Base-by-base conservation (phyloP, 2,797 vertebrate genomes). In the Sebastes glaucus region DNA sequence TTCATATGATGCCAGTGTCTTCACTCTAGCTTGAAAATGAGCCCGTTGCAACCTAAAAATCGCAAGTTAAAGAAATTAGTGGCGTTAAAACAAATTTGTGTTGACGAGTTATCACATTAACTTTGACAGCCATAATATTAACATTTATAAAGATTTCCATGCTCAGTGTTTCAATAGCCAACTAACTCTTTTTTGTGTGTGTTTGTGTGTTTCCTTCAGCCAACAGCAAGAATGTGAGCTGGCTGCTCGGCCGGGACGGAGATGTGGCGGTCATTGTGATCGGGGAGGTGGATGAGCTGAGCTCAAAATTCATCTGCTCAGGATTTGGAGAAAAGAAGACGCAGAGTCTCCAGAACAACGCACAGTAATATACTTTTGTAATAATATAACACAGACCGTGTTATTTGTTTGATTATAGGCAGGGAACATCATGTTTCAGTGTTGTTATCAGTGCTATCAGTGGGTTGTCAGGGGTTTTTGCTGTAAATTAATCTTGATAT, bases 201-300 rank as follows among this genome's bases (percentile, higher is more conserved):
- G 42, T 42, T 16, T 42, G 38, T n/a, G 22, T 85, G 23, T 74
- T 71, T 77, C 80, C 64, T 74, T n/a, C 91, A 96, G 96, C 92
- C 62, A 93, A 93, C 72, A 82, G 92, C 74, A 96, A 96, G 86
- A 94, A 49, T 46, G 96, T 96, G 60, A 96, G 89, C 87, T 96
- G 96, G 96, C 88, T 95, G 70, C 92, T 94, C 3, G 95, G 95
- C 20, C 90, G 93, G 3, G 96, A 96, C 25, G 96, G 96, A 81
- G 96, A 96, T 10, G 94, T 96, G 55, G 93, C 95, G 1, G 95
- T 96, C 74, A 60, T 92, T 25, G 90, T 95, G 65, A 96, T 96
- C 6, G 95, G 94, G 27, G 96, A 96, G 82, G 71, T 93, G 87
- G 95, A 96, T 16, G 95, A 96, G 71, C 84, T 95, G 66, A 94